Conservation (phyloP, 2,113 vertebrate species). For the Ctenomys sociabilis region DNA sequence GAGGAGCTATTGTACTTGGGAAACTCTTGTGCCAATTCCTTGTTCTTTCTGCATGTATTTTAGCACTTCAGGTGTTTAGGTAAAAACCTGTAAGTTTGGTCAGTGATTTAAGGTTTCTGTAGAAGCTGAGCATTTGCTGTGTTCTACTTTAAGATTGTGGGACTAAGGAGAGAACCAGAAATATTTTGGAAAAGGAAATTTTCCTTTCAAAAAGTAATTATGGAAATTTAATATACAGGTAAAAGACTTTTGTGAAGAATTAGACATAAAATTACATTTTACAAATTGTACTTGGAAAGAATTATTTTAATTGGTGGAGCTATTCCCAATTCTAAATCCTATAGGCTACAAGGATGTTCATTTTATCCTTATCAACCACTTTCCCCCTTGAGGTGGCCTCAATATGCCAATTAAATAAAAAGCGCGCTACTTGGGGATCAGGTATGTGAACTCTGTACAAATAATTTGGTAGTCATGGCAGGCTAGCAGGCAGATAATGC, state of each 20-base stretch:
- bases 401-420: constrained; percentile 38
- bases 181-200: constrained; percentile 47
- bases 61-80: neutral
- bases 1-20: neutral
- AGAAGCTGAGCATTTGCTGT: neutral
- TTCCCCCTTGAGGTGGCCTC: neutral
- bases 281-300: constrained; percentile 60
- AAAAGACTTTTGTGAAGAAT: constrained; percentile 42
- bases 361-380: constrained; percentile 51
- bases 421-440: neutral
- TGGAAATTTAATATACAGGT: constrained; percentile 56
- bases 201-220: constrained; percentile 70
- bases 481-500: neutral
- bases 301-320: constrained; percentile 62
- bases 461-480: neutral
- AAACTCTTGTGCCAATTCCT: neutral
- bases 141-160: neutral
- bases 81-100: neutral
- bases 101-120: neutral
- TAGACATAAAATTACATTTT: constrained; percentile 65
- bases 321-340: constrained; percentile 31
- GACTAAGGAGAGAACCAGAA: neutral
- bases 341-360: constrained; percentile 34
- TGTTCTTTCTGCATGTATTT: neutral
- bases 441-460: neutral